Evolutionary conservation across 2,113 vertebrate genomes (phyloP).

Genomic region (Deroptyus accipitrinus): DNA sequence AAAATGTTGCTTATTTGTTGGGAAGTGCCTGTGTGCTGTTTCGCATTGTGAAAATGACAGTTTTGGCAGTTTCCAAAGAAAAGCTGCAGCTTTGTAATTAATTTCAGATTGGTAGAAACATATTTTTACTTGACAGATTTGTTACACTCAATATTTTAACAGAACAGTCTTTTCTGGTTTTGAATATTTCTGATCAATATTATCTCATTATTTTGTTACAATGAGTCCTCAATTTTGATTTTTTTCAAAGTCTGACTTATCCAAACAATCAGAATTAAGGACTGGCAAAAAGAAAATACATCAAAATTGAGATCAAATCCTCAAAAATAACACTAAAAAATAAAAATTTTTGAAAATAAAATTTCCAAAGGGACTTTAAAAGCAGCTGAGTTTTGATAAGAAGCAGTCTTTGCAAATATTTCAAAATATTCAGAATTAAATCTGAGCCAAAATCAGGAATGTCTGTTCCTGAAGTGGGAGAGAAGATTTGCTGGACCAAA

Average conservation of each 20-base stretch:
- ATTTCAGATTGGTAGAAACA: constrained; percentile 14
- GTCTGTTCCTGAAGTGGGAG: not conserved
- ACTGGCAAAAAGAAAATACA: not conserved
- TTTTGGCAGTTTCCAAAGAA: not conserved
- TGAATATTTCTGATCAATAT: constrained; percentile 24
- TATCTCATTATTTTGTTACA: not conserved
- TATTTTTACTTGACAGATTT: constrained; percentile 29
- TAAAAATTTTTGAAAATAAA: not conserved
- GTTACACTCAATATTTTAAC: not conserved
- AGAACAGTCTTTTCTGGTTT: not conserved
- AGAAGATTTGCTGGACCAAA: not conserved
- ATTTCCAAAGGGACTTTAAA: not conserved
- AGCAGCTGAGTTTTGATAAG: not conserved
- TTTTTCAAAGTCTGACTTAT: not conserved
- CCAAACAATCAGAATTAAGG: not conserved
- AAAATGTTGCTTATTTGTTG: not conserved
- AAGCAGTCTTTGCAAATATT: not conserved
- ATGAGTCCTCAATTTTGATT: not conserved
- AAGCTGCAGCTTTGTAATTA: not conserved
- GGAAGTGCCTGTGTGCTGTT: not conserved
- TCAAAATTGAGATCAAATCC: not conserved
- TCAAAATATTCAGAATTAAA: not conserved
- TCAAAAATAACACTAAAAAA: not conserved
- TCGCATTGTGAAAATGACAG: not conserved
- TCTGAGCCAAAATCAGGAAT: not conserved